Evolutionary conservation across 2,888 invertebrate genomes (phyloP), one percentile per base, ranked within the genome.

Genomic region (Pecten maximus): DNA sequence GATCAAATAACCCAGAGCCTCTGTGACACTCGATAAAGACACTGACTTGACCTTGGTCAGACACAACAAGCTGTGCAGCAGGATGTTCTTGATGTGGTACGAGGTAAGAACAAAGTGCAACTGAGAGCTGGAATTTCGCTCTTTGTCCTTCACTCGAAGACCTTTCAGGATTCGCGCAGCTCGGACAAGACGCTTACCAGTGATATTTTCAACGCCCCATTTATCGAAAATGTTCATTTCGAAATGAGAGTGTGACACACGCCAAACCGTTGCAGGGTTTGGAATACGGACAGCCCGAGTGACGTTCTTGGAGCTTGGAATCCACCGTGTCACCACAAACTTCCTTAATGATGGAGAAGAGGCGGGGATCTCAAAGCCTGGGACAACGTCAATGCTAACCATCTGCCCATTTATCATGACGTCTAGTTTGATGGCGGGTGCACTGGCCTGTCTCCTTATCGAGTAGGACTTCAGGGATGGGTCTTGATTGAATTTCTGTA

Each of bases 131-230:
- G 28, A 15, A 74, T 74, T 74, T 35, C 74, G 74, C 2, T 35
- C 74, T 35, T 35, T 28, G 23, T 74, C 74, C 74, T 74, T 28
- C 4, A 74, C 35, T 6, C 74, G 74, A 35, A 74, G 74, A 35
- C 74, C 74, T 74, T 74, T 74, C 28, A 74, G 74, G 74, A 74
- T 74, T 74, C 74, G 74, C 15, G 35, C 74, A 74, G 74, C 74
- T 0, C 74, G 74, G 35, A 74, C 74, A 74, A 74, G 74, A 74
- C 74, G 74, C 10, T 74, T 74, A 28, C 74, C 74, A 16, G 74
- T 74, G 35, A 35, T 0, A 74, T 35, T 74, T 35, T 35, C 74
- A 28, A 74, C 74, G 16, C 35, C 74, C 54, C 54, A 54, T 54
- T 54, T 54, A 35, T 74, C 74, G 28, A 74, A 74, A 35, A 74